Evolutionary conservation across 2,113 vertebrate genomes (phyloP), one percentile per base, ranked within the genome.

Genomic region (Halcyon senegalensis): DNA sequence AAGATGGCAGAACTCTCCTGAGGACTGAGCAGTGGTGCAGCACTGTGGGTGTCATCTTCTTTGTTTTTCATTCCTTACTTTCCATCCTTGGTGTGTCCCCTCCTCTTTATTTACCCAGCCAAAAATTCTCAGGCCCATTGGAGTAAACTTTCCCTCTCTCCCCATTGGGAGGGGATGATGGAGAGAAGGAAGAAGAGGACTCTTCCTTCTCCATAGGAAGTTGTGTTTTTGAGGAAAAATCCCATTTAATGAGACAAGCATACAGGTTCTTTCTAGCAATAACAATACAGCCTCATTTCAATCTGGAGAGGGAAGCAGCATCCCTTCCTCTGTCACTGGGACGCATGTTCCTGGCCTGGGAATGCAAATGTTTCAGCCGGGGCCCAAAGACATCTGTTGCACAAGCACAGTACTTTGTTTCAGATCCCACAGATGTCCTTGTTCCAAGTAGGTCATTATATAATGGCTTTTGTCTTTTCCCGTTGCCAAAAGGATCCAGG

Each of bases 361-460:
- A 37, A 82, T 50, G 37, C 39, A 82, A 89, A 82, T 2, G 1
- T 82, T 93, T 89, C 73, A 58, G 5, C 58, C 1, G 0, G 31
- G 69, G 31, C 74, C n/a, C 62, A 73, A 84, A 76, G 58, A 76
- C 24, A 76, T 84, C 39, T 78, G 76, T 67, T 90, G n/a, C 86
- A 91, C 35, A 85, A 75, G 76, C 4, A 0, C 41, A 89, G 58
- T 55, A 64, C 44, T 93, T 90, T 58, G 44, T 89, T 88, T 93
- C 59, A 43, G 63, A 89, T 92, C 85, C 69, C 62, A 73, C 33
- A 64, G 46, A 48, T 1, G 1, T 56, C 50, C 28, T 72, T n/a
- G 30, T 77, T 94, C 85, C 85, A 95, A 93, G 77, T 69, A 92
- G 89, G 84, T 93, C 90, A 73, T 94, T 87, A 82, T 81, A 85